Evolutionary conservation across 2,888 invertebrate species (phyloP), one percentile per base, ranked within the genome.

Genomic region (Drosophila sordidapex): DNA sequence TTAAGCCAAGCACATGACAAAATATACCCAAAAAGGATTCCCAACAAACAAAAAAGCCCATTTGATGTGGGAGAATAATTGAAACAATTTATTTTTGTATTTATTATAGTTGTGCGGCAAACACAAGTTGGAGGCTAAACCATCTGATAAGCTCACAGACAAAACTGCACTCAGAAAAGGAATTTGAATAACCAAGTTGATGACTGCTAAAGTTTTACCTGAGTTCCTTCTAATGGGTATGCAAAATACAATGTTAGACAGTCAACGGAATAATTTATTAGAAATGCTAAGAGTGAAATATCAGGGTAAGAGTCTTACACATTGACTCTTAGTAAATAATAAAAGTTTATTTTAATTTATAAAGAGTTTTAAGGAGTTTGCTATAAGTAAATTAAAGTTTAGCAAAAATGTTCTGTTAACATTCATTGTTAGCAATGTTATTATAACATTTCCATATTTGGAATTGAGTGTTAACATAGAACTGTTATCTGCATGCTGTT

Each of bases 201-300:
- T 65, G 54, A 48, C 31, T 64, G 58, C 18, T 52, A 46, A 57
- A 6, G 5, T 74, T 73, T 61, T 56, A 33, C 54, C 59, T 64
- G 59, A 60, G 63, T 38, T 31, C 36, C 25, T 56, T 58, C 70
- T 79, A 84, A 87, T 87, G 84, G 87, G 65, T 70, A 75, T 70
- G 21, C 46, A 4, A 46, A 68, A 73, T 73, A 74, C 74, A 83
- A 84, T 87, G 67, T 63, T 63, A 65, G 52, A 70, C 76, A 76
- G 79, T 82, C 79, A 76, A 70, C 43, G 65, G 69, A 35, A 63
- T 61, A 78, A 86, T 83, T 75, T 75, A 87, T 72, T 59, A 64
- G 63, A 71, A 54, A 59, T 38, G 35, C 57, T 27, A 40, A 38
- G 36, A 43, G 25, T 31, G n/a, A 57, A 38, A 52, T 27, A 11